Base-by-base conservation (phyloP, 2,797 vertebrate species). In the Aulostomus chinensis region DNA sequence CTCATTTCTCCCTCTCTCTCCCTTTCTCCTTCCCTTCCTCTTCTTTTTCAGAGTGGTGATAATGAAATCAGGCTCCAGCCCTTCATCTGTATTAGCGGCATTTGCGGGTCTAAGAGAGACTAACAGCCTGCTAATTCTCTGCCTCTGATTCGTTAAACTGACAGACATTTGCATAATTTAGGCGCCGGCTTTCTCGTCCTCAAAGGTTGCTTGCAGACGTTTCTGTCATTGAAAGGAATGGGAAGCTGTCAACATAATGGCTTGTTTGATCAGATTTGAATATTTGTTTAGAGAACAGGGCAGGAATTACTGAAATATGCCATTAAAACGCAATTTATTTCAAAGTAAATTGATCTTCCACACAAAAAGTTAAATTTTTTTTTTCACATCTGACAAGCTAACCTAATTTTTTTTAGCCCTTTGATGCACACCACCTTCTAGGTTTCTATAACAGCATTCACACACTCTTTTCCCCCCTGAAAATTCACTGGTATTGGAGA, bases 21-120 rank as follows among this genome's bases (percentile, higher is more conserved):
- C 18, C 40, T 54, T 64, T 59, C 52, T 56, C 41, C 41, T 58
- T 35, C 58, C 36, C 40, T 76, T 37, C 54, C 62, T 58, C 49
- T 48, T 45, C 78, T 70, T 63, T 50, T 43, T 52, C 53, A 68
- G 70, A 66, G 72, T 13, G 41, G 39, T 35, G 39, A 75, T 89
- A 88, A 89, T 88, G 83, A 83, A 87, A 87, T 84, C 77, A 78
- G 68, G 68, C 77, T 74, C 24, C 75, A 76, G 59, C 73, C 80
- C 86, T 88, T 88, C 73, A 84, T 88, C 86, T 85, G 76, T 69
- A 75, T 85, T 81, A 85, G 74, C 50, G 12, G 67, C 64, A 69
- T 84, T 84, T 80, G 61, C 59, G 52, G 73, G 71, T 71, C 86
- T 79, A 69, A 81, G 53, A 74, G 69, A 62, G 76, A 80, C 74